phyloP scores from a whole-genome alignment of 2,888 invertebrate genomes.

The Papilio gigon region DNA sequence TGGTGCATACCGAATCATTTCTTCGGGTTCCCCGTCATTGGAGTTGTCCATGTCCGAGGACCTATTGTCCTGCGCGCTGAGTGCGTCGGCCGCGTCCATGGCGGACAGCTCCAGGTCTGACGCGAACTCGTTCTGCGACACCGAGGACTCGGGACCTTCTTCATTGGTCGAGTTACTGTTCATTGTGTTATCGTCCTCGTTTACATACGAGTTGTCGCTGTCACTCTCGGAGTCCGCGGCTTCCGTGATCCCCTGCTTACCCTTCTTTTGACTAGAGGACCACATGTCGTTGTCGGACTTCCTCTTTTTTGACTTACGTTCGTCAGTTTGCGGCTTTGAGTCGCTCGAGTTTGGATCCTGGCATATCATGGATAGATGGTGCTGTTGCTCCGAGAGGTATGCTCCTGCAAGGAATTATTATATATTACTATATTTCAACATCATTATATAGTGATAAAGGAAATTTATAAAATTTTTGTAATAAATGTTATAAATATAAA shows the following conservation, averaged over 20 bases:
- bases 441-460: no score
- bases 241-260: constrained; percentile 82
- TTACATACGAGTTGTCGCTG: constrained; percentile 73
- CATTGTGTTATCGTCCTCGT: constrained; percentile 76
- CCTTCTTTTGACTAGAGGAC: constrained; percentile 84
- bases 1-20: constrained; percentile 78
- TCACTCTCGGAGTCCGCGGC: constrained; percentile 85
- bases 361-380: constrained; percentile 73
- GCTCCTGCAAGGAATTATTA: constrained; percentile 57
- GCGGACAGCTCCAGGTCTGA: constrained; percentile 85
- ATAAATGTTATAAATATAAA: no score
- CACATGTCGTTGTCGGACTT: constrained; percentile 84
- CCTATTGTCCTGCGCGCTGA: constrained; percentile 73
- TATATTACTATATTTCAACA: background rate
- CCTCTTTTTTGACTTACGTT: constrained; percentile 83
- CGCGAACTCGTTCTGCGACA: constrained; percentile 82
- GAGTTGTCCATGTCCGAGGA: constrained; percentile 84
- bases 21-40: constrained; percentile 84
- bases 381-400: constrained; percentile 77
- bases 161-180: constrained; percentile 77
- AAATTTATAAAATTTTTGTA: no score
- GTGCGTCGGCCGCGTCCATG: constrained; percentile 83
- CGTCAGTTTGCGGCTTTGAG: constrained; percentile 63
- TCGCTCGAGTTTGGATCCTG: constrained; percentile 64
- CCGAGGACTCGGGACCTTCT: constrained; percentile 71